phyloP scores from a whole-genome alignment of 2,113 vertebrate species.

The Raja brachyura region DNA sequence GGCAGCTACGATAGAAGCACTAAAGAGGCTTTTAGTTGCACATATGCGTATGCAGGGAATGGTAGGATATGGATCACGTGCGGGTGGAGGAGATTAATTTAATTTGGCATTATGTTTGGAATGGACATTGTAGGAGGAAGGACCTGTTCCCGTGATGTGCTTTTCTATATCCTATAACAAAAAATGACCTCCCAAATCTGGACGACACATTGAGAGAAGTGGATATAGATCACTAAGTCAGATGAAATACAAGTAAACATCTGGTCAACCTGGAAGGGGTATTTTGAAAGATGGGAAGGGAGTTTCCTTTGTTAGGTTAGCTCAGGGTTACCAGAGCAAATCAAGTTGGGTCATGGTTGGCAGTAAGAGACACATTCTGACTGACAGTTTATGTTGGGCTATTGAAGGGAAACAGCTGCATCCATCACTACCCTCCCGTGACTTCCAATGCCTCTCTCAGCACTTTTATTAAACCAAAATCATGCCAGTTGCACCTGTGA shows the following conservation, averaged over 20 bases:
- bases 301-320: not conserved
- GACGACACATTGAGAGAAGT: not conserved
- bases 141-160: no score
- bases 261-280: not conserved
- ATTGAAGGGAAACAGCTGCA: not conserved
- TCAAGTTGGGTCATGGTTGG: not conserved
- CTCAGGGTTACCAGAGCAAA: not conserved
- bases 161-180: not conserved
- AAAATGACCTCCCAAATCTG: not conserved
- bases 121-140: no score
- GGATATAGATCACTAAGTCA: not conserved
- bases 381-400: not conserved
- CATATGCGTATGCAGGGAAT: no score
- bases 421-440: not conserved
- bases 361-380: not conserved
- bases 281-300: not conserved
- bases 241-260: not conserved
- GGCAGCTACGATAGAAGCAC: no score
- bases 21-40: no score
- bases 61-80: no score
- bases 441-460: not conserved
- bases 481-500: not conserved
- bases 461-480: not conserved
- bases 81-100: no score
- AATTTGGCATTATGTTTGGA: no score